Conservation (phyloP, 37 sponge, comb jelly and placozoan species). For the Beroe forskalii region DNA sequence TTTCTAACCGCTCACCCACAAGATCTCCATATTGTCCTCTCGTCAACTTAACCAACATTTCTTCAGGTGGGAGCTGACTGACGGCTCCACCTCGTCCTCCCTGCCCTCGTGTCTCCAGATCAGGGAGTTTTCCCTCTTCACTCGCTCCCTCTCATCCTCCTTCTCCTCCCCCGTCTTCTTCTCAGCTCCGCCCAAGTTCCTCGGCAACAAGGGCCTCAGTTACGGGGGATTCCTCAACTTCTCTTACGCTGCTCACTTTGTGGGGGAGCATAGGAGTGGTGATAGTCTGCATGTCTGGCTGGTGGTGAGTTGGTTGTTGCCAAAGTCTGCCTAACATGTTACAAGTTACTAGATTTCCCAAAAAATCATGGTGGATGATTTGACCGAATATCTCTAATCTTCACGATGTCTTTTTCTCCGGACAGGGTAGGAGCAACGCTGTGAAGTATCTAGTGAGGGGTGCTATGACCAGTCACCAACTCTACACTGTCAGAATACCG, state of each 20-base stretch:
- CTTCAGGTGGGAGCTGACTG: constrained; percentile 9
- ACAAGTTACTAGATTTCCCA: too few species aligned
- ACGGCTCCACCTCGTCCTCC: not conserved
- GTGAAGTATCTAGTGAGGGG: constrained; percentile 33
- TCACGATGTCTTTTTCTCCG: too few species aligned
- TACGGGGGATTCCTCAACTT: constrained; percentile 37
- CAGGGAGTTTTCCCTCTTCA: constrained; percentile 1
- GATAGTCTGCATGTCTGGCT: constrained; percentile 44
- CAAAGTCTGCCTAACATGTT: too few species aligned
- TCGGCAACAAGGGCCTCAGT: constrained; percentile 22
- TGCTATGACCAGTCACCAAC: not conserved
- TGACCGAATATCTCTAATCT: too few species aligned
- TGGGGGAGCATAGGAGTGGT: not conserved
- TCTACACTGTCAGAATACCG: constrained; percentile 19
- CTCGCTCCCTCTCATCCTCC: not conserved
- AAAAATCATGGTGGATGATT: too few species aligned
- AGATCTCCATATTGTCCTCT: too few species aligned
- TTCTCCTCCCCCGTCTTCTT: constrained; percentile 29
- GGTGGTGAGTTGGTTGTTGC: constrained; percentile 44
- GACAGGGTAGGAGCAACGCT: not conserved
- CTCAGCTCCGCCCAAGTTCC: constrained; percentile 37
- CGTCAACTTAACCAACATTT: not conserved
- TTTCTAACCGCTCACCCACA: too few species aligned
- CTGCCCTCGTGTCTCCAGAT: not conserved
- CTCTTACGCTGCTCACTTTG: constrained; percentile 41